Evolutionary conservation across 2,113 vertebrate species (phyloP).

Genomic region (Elaphurus davidianus): DNA sequence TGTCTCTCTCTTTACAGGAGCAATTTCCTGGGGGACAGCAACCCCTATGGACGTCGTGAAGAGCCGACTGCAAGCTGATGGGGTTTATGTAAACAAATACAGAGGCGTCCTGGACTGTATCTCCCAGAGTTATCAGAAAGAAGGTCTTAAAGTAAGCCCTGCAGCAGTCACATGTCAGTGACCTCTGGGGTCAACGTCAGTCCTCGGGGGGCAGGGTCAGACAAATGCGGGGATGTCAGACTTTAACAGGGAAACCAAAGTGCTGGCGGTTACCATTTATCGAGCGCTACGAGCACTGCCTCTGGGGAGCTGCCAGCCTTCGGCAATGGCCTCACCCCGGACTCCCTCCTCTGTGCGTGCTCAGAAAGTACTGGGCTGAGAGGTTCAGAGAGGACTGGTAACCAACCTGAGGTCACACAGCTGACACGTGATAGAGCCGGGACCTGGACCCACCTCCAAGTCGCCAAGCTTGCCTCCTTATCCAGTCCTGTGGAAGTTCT

Average conservation of each 20-base stretch:
- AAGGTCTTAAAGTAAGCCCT: conserved; percentile 91
- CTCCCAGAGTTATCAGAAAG: conserved; percentile 89
- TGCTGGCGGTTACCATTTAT: fast-evolving
- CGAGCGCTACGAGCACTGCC: fast-evolving
- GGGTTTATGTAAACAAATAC: conserved; percentile 90
- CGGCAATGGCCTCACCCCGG: neutral
- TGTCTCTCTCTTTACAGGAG: conserved; percentile 82
- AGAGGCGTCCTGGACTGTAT: conserved; percentile 92
- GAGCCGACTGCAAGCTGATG: conserved; percentile 96
- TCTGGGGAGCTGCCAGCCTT: neutral
- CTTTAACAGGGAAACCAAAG: neutral
- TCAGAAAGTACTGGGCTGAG: neutral
- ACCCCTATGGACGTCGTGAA: conserved; percentile 97
- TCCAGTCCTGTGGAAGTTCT: neutral
- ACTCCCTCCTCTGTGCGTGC: neutral
- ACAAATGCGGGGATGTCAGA: neutral
- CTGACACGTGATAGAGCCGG: fast-evolving
- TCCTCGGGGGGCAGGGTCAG: neutral
- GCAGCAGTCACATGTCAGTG: neutral
- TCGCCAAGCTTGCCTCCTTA: neutral
- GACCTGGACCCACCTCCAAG: neutral
- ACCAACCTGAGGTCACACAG: neutral
- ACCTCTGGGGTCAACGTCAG: neutral
- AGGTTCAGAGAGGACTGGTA: neutral
- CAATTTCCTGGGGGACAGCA: conserved; percentile 94